Conservation (phyloP, 2,888 invertebrate species). For the Ectemnius lituratus region DNA sequence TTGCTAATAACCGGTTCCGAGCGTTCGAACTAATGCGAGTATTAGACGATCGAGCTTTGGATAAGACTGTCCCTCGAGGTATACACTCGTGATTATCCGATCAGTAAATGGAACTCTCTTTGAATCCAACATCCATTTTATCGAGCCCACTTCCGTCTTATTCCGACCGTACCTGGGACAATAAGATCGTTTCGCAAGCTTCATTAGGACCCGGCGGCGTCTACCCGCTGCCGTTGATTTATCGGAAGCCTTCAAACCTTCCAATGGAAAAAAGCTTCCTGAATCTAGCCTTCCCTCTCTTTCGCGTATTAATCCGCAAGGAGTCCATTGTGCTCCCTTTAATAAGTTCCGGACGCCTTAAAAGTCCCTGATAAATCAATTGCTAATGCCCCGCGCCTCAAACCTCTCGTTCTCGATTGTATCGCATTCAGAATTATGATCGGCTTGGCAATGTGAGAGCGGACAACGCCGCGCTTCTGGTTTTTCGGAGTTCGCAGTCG, state of each 20-base stretch:
- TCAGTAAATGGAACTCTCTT: conserved; percentile 54
- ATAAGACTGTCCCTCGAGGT: conserved; percentile 53
- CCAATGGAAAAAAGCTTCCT: background rate
- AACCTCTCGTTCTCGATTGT: background rate
- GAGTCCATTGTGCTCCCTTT: conserved; percentile 17
- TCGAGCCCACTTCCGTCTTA: conserved; percentile 56
- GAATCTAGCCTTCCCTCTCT: conserved; percentile 10
- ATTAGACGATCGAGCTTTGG: conserved; percentile 59
- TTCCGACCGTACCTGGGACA: conserved; percentile 28
- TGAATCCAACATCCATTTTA: conserved; percentile 55
- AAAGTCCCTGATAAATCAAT: conserved; percentile 20
- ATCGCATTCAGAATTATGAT: background rate
- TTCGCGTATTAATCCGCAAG: conserved; percentile 12
- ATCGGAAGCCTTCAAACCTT: conserved; percentile 29
- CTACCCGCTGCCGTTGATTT: conserved; percentile 32
- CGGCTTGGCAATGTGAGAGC: no score
- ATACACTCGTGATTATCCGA: conserved; percentile 44
- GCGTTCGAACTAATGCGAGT: conserved; percentile 62
- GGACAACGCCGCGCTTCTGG: no score
- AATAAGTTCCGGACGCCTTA: conserved; percentile 13
- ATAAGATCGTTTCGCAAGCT: conserved; percentile 49
- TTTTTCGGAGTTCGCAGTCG: no score
- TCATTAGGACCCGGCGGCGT: conserved; percentile 29
- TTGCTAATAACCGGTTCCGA: conserved; percentile 63
- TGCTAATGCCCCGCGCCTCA: background rate